These are phyloP conservation scores for Rhogogaster chlorosoma DNA, from an alignment of 2,888 invertebrate species.

Conservation along the genomic window DNA sequence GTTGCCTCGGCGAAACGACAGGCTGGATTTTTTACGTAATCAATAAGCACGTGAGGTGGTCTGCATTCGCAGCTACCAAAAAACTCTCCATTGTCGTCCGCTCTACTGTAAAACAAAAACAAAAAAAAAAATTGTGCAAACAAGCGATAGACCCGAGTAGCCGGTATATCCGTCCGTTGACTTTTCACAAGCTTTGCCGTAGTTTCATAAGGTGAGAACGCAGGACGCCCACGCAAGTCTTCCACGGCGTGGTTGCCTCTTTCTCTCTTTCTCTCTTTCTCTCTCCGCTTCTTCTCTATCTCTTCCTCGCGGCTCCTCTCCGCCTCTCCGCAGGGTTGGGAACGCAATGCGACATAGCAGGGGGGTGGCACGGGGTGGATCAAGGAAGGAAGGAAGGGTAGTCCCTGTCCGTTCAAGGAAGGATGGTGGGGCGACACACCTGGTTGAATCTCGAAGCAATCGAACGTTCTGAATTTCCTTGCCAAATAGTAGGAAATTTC, in stretches of 20 bases:
- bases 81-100: not conserved
- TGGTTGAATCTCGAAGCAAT: conserved; percentile 29
- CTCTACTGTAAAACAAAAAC: not conserved
- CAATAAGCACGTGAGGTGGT: conserved; percentile 20
- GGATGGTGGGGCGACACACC: conserved; percentile 17
- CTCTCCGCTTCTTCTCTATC: conserved; percentile 15
- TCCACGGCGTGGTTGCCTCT: conserved; percentile 1
- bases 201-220: conserved; percentile 36
- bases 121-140: not conserved
- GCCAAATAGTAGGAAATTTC: not conserved
- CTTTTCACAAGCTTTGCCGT: conserved; percentile 17
- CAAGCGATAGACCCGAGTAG: not conserved
- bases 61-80: not conserved
- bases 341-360: conserved; percentile 32
- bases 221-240: conserved; percentile 39
- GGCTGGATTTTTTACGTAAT: conserved; percentile 29
- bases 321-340: conserved; percentile 13
- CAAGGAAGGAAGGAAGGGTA: conserved; percentile 37
- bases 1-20: conserved; percentile 34
- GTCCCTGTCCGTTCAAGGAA: conserved; percentile 19
- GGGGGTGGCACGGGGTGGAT: not conserved
- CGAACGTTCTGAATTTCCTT: not conserved
- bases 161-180: conserved; percentile 11
- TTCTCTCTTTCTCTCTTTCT: not conserved
- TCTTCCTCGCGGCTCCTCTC: conserved; percentile 28